Percentiles rank a stretch among this genome's conserved stretches.
phyloP scores from a whole-genome alignment of 1,140 invertebrate species.

The Calliopsis andreniformis region DNA sequence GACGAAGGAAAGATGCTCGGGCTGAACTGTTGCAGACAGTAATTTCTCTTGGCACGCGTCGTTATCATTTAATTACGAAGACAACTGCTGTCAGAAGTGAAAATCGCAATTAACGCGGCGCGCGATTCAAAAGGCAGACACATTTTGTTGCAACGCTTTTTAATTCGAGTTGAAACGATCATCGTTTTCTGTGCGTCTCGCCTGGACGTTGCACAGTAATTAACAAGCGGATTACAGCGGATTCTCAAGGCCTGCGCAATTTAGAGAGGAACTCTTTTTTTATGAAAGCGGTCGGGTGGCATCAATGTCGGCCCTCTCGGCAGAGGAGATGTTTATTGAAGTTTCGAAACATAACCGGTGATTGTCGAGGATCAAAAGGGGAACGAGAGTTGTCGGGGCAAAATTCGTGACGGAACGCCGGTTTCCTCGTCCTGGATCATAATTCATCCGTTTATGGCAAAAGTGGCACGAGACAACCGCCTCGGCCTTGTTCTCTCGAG shows the following conservation, averaged over 20 bases:
- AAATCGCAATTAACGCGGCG: slow-evolving; percentile 13
- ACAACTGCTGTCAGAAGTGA: background rate
- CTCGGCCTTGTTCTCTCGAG: slow-evolving; percentile 1
- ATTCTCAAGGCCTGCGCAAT: too few species aligned
- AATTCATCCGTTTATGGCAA: slow-evolving; percentile 52
- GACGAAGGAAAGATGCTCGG: slow-evolving; percentile 1
- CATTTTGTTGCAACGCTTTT: background rate
- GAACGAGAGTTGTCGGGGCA: background rate
- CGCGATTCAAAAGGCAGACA: too few species aligned
- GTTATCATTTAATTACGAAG: slow-evolving; percentile 20
- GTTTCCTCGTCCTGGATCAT: slow-evolving; percentile 52
- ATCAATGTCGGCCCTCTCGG: too few species aligned
- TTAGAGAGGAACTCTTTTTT: too few species aligned
- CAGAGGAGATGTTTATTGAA: background rate
- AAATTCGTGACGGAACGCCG: slow-evolving; percentile 54
- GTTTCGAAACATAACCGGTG: too few species aligned
- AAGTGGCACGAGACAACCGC: slow-evolving; percentile 43
- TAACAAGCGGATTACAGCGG: too few species aligned
- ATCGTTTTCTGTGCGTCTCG: too few species aligned
- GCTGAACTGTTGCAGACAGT: too few species aligned
- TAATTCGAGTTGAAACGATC: slow-evolving; percentile 3
- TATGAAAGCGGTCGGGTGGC: too few species aligned
- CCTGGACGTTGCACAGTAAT: too few species aligned
- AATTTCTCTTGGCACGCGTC: background rate
- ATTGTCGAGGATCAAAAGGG: background rate